phyloP scores from a whole-genome alignment of 2,888 invertebrate species.

The Ophion costatus region DNA sequence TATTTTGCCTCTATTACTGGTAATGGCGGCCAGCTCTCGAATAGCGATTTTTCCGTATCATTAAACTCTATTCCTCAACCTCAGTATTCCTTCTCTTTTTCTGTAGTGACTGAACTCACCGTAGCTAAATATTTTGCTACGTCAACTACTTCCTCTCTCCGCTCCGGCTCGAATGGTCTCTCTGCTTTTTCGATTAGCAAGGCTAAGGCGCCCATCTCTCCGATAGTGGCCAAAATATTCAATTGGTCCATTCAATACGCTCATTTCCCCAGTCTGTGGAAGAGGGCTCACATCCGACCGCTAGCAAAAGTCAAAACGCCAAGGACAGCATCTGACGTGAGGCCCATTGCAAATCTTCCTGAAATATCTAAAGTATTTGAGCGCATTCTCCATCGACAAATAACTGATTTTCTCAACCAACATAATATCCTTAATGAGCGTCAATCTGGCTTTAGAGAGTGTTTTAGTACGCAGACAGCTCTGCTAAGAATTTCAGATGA shows the following conservation, averaged over 20 bases:
- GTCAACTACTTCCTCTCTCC: no score
- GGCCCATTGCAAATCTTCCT: constrained; percentile 12
- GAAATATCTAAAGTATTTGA: not conserved
- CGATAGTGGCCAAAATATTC: not conserved
- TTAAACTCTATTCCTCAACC: not conserved
- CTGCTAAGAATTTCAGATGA: not conserved
- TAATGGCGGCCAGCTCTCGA: not conserved
- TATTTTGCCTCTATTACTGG: not conserved
- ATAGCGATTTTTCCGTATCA: not conserved
- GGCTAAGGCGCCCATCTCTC: not conserved
- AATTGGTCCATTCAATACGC: not conserved
- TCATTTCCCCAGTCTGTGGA: not conserved
- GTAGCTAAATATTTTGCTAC: no score
- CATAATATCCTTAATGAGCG: no score
- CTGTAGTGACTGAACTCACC: no score
- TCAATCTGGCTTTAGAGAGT: not conserved
- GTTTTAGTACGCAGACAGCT: not conserved
- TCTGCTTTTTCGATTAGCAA: not conserved
- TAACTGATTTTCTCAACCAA: no score
- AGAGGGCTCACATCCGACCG: not conserved
- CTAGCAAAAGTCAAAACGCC: not conserved
- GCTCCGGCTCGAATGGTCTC: not conserved
- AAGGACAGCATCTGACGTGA: not conserved
- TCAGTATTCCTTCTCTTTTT: not conserved
- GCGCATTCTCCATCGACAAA: not conserved